Percentiles rank a stretch among this genome's conserved stretches.
These are phyloP conservation scores for Litoditis marina DNA, from an alignment of 2,888 invertebrate genomes.

Conservation along the genomic window DNA sequence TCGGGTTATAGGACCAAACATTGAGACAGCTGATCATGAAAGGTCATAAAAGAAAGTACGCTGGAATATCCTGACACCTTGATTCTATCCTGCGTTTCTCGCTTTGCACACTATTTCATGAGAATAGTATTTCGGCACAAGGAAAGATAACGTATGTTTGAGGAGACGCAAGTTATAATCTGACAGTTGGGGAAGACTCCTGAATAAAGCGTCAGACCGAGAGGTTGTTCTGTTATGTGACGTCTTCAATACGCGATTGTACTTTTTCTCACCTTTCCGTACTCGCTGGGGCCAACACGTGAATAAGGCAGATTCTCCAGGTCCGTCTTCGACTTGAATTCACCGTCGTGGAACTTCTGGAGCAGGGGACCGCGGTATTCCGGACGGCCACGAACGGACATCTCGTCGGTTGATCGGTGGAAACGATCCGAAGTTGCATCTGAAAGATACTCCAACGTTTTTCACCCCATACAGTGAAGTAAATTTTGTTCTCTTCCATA, in stretches of 20 bases:
- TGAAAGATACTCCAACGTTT: background rate
- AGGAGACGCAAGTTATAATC: too few species aligned
- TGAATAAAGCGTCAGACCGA: too few species aligned
- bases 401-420: constrained; percentile 54
- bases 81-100: too few species aligned
- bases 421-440: constrained; percentile 30
- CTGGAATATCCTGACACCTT: too few species aligned
- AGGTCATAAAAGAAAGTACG: too few species aligned
- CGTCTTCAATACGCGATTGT: too few species aligned
- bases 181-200: too few species aligned
- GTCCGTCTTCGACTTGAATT: constrained; percentile 43
- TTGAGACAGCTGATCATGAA: too few species aligned
- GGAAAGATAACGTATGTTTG: too few species aligned
- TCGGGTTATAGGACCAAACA: too few species aligned
- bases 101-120: too few species aligned
- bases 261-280: constrained; percentile 13
- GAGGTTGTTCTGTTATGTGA: background rate
- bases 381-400: constrained; percentile 31
- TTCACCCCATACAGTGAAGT: background rate
- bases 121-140: too few species aligned
- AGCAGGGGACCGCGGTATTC: constrained; percentile 61
- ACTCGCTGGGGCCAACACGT: constrained; percentile 30
- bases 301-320: constrained; percentile 30
- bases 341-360: constrained; percentile 58
- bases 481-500: background rate